Evolutionary conservation across 2,888 invertebrate species (phyloP), one percentile per base, ranked within the genome.

Genomic region (Steromphala cineraria): DNA sequence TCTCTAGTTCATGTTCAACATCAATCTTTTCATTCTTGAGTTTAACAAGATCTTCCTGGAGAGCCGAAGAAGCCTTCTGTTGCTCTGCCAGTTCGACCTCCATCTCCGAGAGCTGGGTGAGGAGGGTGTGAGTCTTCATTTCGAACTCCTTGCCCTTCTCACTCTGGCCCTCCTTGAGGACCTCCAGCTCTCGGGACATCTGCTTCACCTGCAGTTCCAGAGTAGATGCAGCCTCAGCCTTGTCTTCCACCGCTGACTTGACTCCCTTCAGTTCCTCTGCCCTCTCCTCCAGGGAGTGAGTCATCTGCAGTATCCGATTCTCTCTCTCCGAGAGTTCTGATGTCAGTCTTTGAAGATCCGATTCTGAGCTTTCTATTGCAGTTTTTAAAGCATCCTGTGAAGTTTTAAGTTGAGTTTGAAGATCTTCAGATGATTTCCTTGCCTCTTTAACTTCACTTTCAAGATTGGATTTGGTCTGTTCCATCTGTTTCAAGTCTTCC

Each of bases 161-260:
- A 55, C 83, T 85, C 80, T 88, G 85, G 19, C 87, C 85, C 67
- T 90, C 88, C 36, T 81, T 82, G 31, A 87, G 71, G 52, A 88
- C 71, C 95, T 95, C 82, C 95, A 95, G 87, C 95, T 94, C 91
- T 95, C 95, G 88, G 95, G 94, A 91, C 75, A 84, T 81, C 75
- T 87, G 85, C 80, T 88, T 87, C 19, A 87, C 80, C 55, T 86
- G 81, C 15, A 89, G 81, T 53, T 88, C 84, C 75, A 80, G 79
- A 46, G 83, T 82, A 75, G 31, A 28, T 28, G 76, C 67, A 55
- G 71, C 56, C 74, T 79, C 53, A 56, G 74, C 31, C 31, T 80
- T 76, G 36, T 82, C 62, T 5, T 76, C 55, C n/a, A 79, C 53
- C 36, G 76, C 55, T 5, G 76, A 53, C 36, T 76, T 53, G 28